A percentile compares a stretch with the other conserved stretches of the same genome.
phyloP scores from a whole-genome alignment of 2,888 invertebrate species.

The Nymphalis c-album region DNA sequence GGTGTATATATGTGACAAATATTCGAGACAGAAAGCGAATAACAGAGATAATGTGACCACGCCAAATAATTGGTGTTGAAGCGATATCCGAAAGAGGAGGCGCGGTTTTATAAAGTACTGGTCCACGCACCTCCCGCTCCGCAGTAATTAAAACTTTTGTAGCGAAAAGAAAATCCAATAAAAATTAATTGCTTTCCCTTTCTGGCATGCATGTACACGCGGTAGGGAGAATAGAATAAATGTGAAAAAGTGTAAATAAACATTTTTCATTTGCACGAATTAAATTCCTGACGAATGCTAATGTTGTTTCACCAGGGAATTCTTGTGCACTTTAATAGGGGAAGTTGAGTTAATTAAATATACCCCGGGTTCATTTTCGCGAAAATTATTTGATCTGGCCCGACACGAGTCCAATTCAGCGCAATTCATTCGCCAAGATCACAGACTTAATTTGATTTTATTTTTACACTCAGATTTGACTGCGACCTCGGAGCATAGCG shows the following conservation, averaged over 20 bases:
- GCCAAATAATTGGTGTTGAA: slow-evolving; percentile 65
- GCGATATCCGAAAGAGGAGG: slow-evolving; percentile 36
- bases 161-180: slow-evolving; percentile 71
- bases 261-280: slow-evolving; percentile 68
- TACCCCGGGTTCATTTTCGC: slow-evolving; percentile 75
- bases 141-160: slow-evolving; percentile 71
- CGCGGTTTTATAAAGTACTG: slow-evolving; percentile 55
- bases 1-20: slow-evolving; percentile 53
- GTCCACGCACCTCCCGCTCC: slow-evolving; percentile 53
- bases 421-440: slow-evolving; percentile 64
- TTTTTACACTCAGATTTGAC: slow-evolving; percentile 50
- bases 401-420: slow-evolving; percentile 62
- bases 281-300: slow-evolving; percentile 76
- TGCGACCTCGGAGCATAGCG: slow-evolving; percentile 40
- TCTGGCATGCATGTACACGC: slow-evolving; percentile 47
- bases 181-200: slow-evolving; percentile 63
- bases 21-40: slow-evolving; percentile 53
- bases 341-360: slow-evolving; percentile 79
- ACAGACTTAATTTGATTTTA: slow-evolving; percentile 64
- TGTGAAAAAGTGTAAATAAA: slow-evolving; percentile 66
- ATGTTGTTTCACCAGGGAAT: slow-evolving; percentile 79
- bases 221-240: slow-evolving; percentile 56
- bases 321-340: slow-evolving; percentile 76
- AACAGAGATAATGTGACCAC: slow-evolving; percentile 63
- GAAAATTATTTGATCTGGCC: slow-evolving; percentile 76